These are phyloP conservation scores for Sorex fumeus DNA, from an alignment of 2,113 vertebrate genomes.

Conservation along the genomic window DNA sequence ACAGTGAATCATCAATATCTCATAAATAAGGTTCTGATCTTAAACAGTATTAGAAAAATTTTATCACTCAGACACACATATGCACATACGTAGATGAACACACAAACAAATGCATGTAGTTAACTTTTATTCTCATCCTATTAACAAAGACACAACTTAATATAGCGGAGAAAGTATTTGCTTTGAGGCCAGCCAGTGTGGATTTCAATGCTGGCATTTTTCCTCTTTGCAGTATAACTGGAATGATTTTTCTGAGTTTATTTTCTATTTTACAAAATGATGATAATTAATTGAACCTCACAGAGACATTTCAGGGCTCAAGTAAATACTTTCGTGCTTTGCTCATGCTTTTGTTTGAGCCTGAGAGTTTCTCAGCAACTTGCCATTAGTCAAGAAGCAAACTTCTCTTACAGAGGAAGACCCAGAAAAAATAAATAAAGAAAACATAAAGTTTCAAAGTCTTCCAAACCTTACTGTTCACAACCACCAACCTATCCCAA, in stretches of 20 bases:
- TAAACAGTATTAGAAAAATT: neutral
- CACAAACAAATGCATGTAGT: neutral
- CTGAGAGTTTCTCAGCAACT: conserved; percentile 33
- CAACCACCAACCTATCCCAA: neutral
- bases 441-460: neutral
- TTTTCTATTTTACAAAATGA: conserved; percentile 49
- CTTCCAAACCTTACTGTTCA: neutral
- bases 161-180: neutral
- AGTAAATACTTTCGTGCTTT: conserved; percentile 60
- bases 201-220: neutral
- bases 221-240: conserved; percentile 14
- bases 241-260: conserved; percentile 29
- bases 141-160: neutral
- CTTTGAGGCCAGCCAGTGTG: conserved; percentile 2
- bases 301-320: conserved; percentile 5
- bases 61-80: neutral
- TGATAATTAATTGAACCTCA: conserved; percentile 62
- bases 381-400: conserved; percentile 35
- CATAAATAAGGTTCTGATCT: neutral
- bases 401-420: conserved; percentile 39
- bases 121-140: neutral
- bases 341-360: conserved; percentile 7
- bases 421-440: neutral
- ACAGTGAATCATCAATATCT: neutral
- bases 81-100: neutral